Evolutionary conservation across 2,113 vertebrate species (phyloP).

Genomic region (Xenus cinereus): DNA sequence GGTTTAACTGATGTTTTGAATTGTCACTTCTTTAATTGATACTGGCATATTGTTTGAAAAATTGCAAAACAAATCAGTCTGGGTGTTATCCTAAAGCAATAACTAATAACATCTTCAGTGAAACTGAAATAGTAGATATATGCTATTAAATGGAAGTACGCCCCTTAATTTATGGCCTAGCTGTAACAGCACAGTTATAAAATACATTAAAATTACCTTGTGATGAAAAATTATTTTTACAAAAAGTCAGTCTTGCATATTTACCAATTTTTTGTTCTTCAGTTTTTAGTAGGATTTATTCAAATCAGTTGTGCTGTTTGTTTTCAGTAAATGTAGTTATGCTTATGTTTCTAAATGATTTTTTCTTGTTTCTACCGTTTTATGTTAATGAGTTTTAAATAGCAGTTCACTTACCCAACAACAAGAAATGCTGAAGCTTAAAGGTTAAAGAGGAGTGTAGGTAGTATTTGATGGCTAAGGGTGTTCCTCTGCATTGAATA

Average conservation of each 20-base stretch:
- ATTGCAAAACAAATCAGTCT: not conserved
- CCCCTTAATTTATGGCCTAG: not conserved
- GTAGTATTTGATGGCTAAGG: not conserved
- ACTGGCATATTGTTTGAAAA: not conserved
- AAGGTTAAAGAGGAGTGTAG: not conserved
- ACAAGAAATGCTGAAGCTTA: not conserved
- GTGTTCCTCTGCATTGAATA: not conserved
- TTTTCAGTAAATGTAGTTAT: not conserved
- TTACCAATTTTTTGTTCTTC: not conserved
- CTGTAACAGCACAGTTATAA: not conserved
- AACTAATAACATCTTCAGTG: not conserved
- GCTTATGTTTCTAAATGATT: not conserved
- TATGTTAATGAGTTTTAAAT: not conserved
- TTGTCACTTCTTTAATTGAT: not conserved
- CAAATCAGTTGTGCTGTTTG: not conserved
- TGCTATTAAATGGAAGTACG: not conserved
- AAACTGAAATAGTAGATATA: not conserved
- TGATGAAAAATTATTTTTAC: not conserved
- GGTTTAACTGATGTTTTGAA: not conserved
- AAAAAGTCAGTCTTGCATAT: not conserved
- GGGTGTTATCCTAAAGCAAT: not conserved
- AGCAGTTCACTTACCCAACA: not conserved
- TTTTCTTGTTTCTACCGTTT: not conserved
- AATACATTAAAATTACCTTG: not conserved
- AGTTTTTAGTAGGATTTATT: not conserved